These are phyloP conservation scores for Tympanuchus pallidicinctus DNA, from an alignment of 2,113 vertebrate species.

Conservation along the genomic window DNA sequence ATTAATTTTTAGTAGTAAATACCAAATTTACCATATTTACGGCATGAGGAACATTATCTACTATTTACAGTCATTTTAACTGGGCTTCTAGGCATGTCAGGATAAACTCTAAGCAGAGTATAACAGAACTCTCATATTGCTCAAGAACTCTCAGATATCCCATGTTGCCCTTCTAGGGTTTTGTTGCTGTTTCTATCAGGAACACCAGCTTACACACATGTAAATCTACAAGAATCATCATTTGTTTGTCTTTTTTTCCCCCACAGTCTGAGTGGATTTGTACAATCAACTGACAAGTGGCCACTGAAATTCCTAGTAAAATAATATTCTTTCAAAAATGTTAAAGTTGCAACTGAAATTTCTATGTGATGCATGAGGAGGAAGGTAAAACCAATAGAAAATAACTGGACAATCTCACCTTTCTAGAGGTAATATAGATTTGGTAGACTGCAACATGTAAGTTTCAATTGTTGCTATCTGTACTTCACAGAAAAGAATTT, in stretches of 20 bases:
- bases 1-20: not conserved
- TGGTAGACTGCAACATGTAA: not conserved
- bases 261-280: not conserved
- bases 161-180: not conserved
- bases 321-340: not conserved
- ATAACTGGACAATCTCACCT: not conserved
- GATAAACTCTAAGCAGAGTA: not conserved
- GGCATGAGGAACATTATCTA: not conserved
- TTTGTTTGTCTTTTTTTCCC: not conserved
- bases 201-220: not conserved
- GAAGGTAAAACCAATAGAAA: not conserved
- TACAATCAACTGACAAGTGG: not conserved
- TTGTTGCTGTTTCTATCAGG: not conserved
- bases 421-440: not conserved
- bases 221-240: rapidly evolving
- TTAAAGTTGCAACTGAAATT: not conserved
- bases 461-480: not conserved
- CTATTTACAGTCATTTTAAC: not conserved
- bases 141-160: not conserved
- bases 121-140: not conserved
- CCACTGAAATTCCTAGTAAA: not conserved
- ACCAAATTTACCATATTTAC: not conserved
- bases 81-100: not conserved
- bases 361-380: not conserved
- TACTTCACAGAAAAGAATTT: not conserved